Evolutionary conservation across 2,888 invertebrate genomes (phyloP), one percentile per base, ranked within the genome.

Genomic region (Phragmatobia fuliginosa): DNA sequence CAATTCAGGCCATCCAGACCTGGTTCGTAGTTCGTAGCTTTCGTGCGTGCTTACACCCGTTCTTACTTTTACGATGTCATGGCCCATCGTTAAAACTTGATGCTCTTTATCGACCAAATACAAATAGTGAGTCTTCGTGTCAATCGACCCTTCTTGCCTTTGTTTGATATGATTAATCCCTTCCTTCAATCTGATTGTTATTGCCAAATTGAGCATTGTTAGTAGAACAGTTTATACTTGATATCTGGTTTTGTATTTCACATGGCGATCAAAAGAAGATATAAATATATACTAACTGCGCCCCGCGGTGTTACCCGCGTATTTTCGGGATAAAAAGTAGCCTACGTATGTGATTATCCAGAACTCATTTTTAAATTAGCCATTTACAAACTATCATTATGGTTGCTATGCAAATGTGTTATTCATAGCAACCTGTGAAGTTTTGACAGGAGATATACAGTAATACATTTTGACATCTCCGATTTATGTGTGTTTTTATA

Each of bases 11-110:
- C 83, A 83, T 85, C 87, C 52, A 52, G 52, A n/a, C 25, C 52
- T 25, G 25, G 84, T 87, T 88, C 87, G 83, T 76, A 77, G 82
- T n/a, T n/a, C n/a, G n/a, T n/a, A 82, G 79, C 41, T 41, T 41
- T 41, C 41, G 41, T 74, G 81, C 80, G 78, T 85, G 81, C 84
- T 84, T 84, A 85, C 86, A 87, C 79, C 85, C 87, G 81, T 87
- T 88, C 81, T 76, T 73, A 79, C 82, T 83, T 91, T 91, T 91
- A 91, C 87, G 86, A 85, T 83, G 76, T 76, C 84, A 77, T 77
- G 81, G 83, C 88, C 88, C 87, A 88, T 84, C 82, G 87, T 90
- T 87, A 89, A 88, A 85, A 84, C 82, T 88, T 87, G 85, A 86
- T 85, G 83, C 81, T 83, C 85, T 87, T 87, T 89, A 89, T 88